Evolutionary conservation across 2,113 vertebrate genomes (phyloP).

Genomic region (Sylvia atricapilla): DNA sequence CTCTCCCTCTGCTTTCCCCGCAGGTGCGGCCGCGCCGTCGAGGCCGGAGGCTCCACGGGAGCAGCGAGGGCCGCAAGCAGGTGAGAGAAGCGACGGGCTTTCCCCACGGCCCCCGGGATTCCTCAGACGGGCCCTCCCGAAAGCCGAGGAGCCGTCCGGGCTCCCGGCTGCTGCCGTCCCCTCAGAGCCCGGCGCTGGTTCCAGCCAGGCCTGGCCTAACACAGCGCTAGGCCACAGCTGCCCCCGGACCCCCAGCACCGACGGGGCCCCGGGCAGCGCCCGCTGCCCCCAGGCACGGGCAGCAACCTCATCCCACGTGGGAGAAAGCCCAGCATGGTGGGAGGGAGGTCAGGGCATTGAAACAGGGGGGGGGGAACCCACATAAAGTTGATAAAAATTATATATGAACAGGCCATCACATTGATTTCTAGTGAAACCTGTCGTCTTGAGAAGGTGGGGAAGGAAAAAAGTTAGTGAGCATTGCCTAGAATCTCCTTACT

Average conservation of each 20-base stretch:
- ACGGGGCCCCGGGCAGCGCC: neutral
- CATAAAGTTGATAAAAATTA: accelerated
- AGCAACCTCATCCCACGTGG: accelerated
- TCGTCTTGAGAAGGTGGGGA: neutral
- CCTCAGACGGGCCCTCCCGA: neutral
- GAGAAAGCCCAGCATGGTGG: neutral
- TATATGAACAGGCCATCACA: accelerated
- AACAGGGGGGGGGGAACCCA: neutral
- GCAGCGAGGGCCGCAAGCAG: neutral
- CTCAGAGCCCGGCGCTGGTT: neutral
- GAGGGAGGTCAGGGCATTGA: neutral
- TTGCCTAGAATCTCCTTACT: neutral
- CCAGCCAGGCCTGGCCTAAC: neutral
- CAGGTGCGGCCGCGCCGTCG: neutral
- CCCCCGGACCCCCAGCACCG: neutral
- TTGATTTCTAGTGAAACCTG: neutral
- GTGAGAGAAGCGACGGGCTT: constrained; percentile 6
- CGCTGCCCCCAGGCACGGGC: neutral
- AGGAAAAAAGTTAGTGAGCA: neutral
- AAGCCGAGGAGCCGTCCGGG: neutral
- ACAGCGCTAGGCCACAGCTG: neutral
- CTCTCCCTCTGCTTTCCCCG: neutral
- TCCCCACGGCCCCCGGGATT: neutral
- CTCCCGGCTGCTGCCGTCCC: no score
- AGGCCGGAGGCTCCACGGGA: neutral